phyloP scores from a whole-genome alignment of 1,140 invertebrate genomes.

The Hypsibius dujardini region DNA sequence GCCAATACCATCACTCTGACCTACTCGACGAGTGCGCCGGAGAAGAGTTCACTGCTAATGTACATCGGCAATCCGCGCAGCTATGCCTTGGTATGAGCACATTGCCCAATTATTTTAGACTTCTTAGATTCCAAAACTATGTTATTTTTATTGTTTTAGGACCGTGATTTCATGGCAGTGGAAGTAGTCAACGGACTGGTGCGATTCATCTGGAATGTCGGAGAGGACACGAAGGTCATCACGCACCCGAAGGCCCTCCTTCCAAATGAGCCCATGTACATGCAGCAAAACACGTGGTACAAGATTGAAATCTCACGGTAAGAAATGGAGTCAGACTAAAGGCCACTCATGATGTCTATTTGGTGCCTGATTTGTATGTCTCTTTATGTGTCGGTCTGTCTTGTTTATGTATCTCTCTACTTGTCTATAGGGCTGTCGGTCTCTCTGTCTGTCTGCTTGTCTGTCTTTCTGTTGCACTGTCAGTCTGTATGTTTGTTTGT shows the following conservation, averaged over 20 bases:
- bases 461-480: too few species aligned
- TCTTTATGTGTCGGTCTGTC: too few species aligned
- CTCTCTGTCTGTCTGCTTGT: too few species aligned
- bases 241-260: constrained; percentile 41
- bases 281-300: constrained; percentile 51
- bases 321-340: constrained; percentile 18
- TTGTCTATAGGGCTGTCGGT: too few species aligned
- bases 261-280: constrained; percentile 38
- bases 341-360: too few species aligned
- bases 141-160: neutral
- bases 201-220: constrained; percentile 55
- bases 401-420: too few species aligned
- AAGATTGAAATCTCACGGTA: constrained; percentile 47
- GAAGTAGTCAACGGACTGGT: constrained; percentile 58
- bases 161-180: constrained; percentile 53
- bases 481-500: too few species aligned
- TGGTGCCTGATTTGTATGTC: too few species aligned
- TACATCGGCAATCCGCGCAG: constrained; percentile 22
- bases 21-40: constrained; percentile 27
- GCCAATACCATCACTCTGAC: constrained; percentile 27
- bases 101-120: neutral
- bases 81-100: constrained; percentile 10
- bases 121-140: neutral
- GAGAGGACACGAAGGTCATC: constrained; percentile 42
- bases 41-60: constrained; percentile 26